These are phyloP conservation scores for Stenurella melanura DNA, from an alignment of 2,888 invertebrate species.

Conservation along the genomic window DNA sequence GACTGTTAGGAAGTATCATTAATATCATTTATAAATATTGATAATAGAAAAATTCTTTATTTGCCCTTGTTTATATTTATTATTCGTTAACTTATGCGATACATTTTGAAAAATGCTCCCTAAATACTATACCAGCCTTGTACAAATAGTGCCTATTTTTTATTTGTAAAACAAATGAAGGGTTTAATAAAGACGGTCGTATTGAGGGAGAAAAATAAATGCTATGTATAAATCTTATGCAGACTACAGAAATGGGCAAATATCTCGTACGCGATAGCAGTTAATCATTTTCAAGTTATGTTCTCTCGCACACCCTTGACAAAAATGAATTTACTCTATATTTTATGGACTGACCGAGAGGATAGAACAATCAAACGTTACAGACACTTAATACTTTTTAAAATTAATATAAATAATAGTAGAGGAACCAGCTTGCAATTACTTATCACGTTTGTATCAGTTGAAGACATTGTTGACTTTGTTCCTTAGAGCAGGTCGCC, in stretches of 20 bases:
- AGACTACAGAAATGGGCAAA: slow-evolving; percentile 11
- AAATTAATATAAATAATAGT: too few species aligned
- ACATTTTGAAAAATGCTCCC: not conserved
- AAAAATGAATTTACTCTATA: slow-evolving; percentile 19
- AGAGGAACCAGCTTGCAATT: too few species aligned
- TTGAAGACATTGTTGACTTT: too few species aligned
- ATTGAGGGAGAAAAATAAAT: slow-evolving; percentile 13
- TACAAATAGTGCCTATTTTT: slow-evolving; percentile 6
- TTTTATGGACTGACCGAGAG: not conserved
- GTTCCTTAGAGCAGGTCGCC: too few species aligned
- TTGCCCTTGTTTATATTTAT: not conserved
- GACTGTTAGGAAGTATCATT: too few species aligned
- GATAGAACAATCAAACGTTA: too few species aligned
- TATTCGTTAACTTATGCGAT: too few species aligned
- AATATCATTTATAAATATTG: too few species aligned
- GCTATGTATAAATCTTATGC: slow-evolving; percentile 5
- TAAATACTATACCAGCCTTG: not conserved
- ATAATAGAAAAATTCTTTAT: too few species aligned
- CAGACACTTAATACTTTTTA: too few species aligned
- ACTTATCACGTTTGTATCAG: too few species aligned
- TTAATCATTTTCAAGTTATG: slow-evolving; percentile 17
- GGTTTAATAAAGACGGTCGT: slow-evolving; percentile 10
- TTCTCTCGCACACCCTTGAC: slow-evolving; percentile 9
- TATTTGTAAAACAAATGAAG: slow-evolving; percentile 18
- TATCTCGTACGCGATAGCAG: not conserved